Percentiles rank a stretch among this genome's conserved stretches.
Evolutionary conservation across 2,888 invertebrate genomes (phyloP).

Genomic region (Acleris holmiana): DNA sequence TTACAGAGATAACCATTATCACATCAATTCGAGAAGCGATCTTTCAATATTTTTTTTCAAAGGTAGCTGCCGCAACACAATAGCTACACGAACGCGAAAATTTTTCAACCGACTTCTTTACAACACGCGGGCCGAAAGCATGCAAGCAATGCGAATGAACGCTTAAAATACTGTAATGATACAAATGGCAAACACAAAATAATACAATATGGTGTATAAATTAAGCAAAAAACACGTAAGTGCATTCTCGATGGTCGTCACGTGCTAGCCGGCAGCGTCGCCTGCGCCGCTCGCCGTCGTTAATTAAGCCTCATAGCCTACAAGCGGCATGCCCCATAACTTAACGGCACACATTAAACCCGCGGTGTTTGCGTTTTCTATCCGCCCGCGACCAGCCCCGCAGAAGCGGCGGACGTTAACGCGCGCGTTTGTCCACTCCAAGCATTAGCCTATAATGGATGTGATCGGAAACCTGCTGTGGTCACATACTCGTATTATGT

Average conservation of each 20-base stretch:
- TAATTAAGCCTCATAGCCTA: constrained; percentile 50
- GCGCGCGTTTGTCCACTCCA: constrained; percentile 54
- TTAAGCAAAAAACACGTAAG: constrained; percentile 36
- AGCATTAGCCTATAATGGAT: constrained; percentile 67
- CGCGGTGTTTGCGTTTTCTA: constrained; percentile 34
- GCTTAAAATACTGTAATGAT: constrained; percentile 34
- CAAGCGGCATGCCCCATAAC: constrained; percentile 48
- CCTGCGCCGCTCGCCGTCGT: constrained; percentile 42
- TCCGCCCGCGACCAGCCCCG: constrained; percentile 5
- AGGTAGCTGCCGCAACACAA: constrained; percentile 27
- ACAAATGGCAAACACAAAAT: constrained; percentile 33
- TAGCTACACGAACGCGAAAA: constrained; percentile 26
- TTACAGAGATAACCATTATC: constrained; percentile 29
- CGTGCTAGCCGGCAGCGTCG: constrained; percentile 49
- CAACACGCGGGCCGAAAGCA: constrained; percentile 14
- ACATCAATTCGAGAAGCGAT: constrained; percentile 27
- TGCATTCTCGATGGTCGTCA: constrained; percentile 45
- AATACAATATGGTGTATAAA: constrained; percentile 29
- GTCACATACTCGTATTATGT: constrained; percentile 62
- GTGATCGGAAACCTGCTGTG: constrained; percentile 70
- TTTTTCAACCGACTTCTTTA: constrained; percentile 29
- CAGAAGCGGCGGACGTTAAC: constrained; percentile 50
- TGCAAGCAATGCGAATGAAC: constrained; percentile 27
- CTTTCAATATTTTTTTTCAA: constrained; percentile 29
- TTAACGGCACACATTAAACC: constrained; percentile 42